These are phyloP conservation scores for Strigamia maritima DNA, from an alignment of 2,888 invertebrate genomes.

Conservation along the genomic window DNA sequence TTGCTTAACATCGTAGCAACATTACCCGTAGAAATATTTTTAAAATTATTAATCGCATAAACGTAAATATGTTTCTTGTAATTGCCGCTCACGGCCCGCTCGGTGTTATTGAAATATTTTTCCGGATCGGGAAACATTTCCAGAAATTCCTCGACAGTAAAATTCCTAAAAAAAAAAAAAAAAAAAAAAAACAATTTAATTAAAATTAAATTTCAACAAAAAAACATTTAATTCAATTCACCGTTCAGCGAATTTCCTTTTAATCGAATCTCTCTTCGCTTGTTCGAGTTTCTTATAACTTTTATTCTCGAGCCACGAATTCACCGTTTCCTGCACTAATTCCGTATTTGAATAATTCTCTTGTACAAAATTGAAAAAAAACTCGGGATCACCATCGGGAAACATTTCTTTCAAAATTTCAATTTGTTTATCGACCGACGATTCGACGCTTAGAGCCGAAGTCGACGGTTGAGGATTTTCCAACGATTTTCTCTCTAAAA, in stretches of 20 bases:
- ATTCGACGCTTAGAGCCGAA: not conserved
- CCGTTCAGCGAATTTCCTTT: not conserved
- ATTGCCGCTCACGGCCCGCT: not conserved
- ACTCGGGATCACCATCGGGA: not conserved
- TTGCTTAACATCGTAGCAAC: not conserved
- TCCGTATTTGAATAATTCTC: not conserved
- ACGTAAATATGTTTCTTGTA: not conserved
- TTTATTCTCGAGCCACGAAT: not conserved
- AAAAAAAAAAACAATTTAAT: not conserved
- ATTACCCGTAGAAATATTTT: too few species aligned
- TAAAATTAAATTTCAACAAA: not conserved
- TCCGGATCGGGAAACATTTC: constrained; percentile 1
- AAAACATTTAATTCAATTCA: not conserved
- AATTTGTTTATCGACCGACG: not conserved
- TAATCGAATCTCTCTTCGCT: not conserved
- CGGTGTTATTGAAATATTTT: not conserved
- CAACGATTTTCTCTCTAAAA: not conserved
- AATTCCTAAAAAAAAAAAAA: not conserved
- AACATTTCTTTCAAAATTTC: not conserved
- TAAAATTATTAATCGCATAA: not conserved
- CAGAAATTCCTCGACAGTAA: constrained; percentile 2
- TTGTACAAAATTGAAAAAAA: not conserved
- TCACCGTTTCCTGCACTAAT: not conserved
- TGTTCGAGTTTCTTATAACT: constrained; percentile 6
- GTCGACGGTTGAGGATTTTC: not conserved